Conservation (phyloP, 2,888 invertebrate genomes). For the Nyleta sp. region DNA sequence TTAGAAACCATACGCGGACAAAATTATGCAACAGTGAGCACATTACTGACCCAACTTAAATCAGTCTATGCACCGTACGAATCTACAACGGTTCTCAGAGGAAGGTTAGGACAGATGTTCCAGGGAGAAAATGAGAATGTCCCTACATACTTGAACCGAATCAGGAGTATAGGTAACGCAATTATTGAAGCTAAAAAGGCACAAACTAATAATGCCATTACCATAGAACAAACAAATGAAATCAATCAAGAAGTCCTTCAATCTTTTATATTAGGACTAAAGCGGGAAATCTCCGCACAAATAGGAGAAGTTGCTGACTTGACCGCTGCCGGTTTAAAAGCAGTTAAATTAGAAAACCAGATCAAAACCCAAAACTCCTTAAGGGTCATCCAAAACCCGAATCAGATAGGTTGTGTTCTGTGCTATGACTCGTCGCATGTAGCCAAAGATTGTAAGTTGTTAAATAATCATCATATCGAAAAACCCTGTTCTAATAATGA, state of each 20-base stretch:
- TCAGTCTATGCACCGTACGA: conserved; percentile 10
- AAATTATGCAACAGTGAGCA: neutral
- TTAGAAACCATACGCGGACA: neutral
- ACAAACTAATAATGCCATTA: neutral
- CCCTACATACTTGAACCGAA: conserved; percentile 1
- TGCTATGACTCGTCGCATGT: neutral
- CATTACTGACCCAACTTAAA: neutral
- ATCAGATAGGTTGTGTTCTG: neutral
- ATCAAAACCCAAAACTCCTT: neutral
- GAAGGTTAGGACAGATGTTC: conserved; percentile 1
- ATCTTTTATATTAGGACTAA: neutral
- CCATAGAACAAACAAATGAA: conserved; percentile 3
- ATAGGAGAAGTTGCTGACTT: neutral
- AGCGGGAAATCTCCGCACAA: conserved; percentile 1
- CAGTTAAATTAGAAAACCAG: conserved; percentile 1
- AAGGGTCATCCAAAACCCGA: too few relatives aligned
- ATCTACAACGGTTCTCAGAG: neutral
- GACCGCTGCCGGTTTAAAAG: neutral
- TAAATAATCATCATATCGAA: neutral
- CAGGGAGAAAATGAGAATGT: neutral
- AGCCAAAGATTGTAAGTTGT: neutral
- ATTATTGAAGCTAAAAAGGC: neutral
- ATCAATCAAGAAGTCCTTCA: conserved; percentile 15
- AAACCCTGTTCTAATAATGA: too few relatives aligned
- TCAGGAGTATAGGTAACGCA: neutral